Evolutionary conservation across 2,888 invertebrate genomes (phyloP), one percentile per base, ranked within the genome.

Genomic region (Aproaerema taeniolella): DNA sequence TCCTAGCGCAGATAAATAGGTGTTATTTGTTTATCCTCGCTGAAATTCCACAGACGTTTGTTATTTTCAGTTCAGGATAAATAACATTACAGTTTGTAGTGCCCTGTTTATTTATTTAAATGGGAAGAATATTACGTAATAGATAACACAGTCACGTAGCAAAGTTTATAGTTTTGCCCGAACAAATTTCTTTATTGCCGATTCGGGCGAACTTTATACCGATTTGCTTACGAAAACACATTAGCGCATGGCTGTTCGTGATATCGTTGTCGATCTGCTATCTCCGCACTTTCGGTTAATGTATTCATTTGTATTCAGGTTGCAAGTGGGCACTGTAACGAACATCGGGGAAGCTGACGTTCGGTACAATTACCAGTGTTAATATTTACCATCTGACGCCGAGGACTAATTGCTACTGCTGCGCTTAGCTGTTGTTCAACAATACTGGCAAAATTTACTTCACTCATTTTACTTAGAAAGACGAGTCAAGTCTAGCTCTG

Each of bases 351-450:
- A 66, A 58, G 75, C 81, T 78, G 78, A 77, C 81, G 77, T 71
- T 76, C 74, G 59, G 74, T 74, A 83, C 82, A 85, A 83, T 85
- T 82, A 83, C 79, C 67, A 77, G 66, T 76, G 83, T 82, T 85
- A 82, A 83, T 85, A 85, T 85, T 85, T 85, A 82, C 82, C 80
- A 75, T 69, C 79, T 74, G 82, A 76, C 81, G 76, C 80, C 70
- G 60, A 55, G 66, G 73, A 69, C 79, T 83, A 85, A 83, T 85
- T 83, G 76, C 72, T 69, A 38, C 61, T 65, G 55, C 52, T 65
- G 61, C 56, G 62, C 58, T 63, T 58, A 62, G 62, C 54, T 55
- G 60, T n/a, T n/a, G n/a, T n/a, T n/a, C n/a, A n/a, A n/a, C n/a
- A n/a, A n/a, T n/a, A n/a, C n/a, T n/a, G n/a, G n/a, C n/a, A n/a